Percentiles rank a stretch among this genome's conserved stretches.
These are phyloP conservation scores for Ostrea edulis DNA, from an alignment of 1,140 invertebrate species.

Conservation along the genomic window DNA sequence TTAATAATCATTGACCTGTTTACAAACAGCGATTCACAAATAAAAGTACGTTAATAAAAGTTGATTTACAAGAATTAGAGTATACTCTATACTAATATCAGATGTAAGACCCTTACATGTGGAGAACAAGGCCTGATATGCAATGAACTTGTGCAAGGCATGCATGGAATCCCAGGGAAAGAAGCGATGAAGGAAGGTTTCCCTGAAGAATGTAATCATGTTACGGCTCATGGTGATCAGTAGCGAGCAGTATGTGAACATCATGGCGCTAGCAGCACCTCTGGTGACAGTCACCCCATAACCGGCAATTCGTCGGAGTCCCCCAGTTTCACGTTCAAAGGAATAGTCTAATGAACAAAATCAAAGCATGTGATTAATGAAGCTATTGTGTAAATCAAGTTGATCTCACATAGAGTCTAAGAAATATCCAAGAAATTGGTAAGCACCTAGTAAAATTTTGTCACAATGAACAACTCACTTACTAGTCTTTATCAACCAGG, in stretches of 20 bases:
- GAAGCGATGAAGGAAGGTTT: slow-evolving; percentile 98
- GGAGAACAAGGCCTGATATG: slow-evolving; percentile 96
- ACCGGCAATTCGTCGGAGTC: slow-evolving; percentile 97
- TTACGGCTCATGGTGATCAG: slow-evolving; percentile 98
- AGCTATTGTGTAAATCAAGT: neutral
- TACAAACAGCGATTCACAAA: too few relatives aligned
- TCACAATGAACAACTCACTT: neutral
- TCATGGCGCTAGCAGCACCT: slow-evolving; percentile 96
- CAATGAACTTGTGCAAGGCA: slow-evolving; percentile 98
- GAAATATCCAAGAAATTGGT: neutral
- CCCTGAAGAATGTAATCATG: slow-evolving; percentile 96
- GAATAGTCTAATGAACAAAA: slow-evolving; percentile 69
- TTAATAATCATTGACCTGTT: too few relatives aligned
- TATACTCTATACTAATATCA: neutral
- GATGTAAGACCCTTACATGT: slow-evolving; percentile 73
- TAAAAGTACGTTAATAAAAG: too few relatives aligned
- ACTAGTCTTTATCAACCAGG: too few relatives aligned
- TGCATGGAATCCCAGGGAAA: slow-evolving; percentile 98
- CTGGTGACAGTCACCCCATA: slow-evolving; percentile 98
- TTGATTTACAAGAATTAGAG: too few relatives aligned
- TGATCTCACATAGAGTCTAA: neutral
- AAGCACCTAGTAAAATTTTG: neutral
- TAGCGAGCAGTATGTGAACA: slow-evolving; percentile 96
- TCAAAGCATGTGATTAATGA: neutral
- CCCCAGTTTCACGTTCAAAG: slow-evolving; percentile 91